phyloP scores from a whole-genome alignment of 2,113 vertebrate genomes.

The Aptenodytes patagonicus region DNA sequence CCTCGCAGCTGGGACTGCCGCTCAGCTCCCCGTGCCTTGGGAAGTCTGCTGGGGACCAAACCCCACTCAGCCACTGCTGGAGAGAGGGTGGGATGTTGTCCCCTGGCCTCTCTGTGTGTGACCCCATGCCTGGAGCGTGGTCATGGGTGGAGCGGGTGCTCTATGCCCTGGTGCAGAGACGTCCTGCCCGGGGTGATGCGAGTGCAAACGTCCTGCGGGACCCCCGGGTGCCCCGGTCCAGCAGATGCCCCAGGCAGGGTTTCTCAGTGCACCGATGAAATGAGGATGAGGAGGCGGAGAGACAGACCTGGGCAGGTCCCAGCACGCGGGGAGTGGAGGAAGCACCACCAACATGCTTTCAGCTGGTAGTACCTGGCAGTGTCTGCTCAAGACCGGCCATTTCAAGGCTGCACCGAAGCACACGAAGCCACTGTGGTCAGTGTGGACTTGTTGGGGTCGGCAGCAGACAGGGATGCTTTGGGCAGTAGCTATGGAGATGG shows the following conservation, averaged over 20 bases:
- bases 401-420: not conserved
- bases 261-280: not conserved
- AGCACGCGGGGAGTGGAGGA: accelerated
- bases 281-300: not conserved
- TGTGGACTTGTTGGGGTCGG: not conserved
- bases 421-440: too few relatives aligned
- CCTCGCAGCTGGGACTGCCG: not conserved
- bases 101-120: not conserved
- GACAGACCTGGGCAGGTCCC: not conserved
- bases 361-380: not conserved
- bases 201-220: accelerated
- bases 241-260: not conserved
- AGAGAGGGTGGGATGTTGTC: not conserved
- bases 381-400: not conserved
- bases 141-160: not conserved
- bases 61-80: not conserved
- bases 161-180: not conserved
- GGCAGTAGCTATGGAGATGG: not conserved
- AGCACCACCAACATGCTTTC: not conserved
- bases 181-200: accelerated
- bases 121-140: accelerated
- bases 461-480: too few relatives aligned
- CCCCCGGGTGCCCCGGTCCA: not conserved
- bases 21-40: not conserved
- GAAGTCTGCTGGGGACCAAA: not conserved